Evolutionary conservation across 2,888 invertebrate genomes (phyloP), one percentile per base, ranked within the genome.

Genomic region (Rambutsinella grinnellia): DNA sequence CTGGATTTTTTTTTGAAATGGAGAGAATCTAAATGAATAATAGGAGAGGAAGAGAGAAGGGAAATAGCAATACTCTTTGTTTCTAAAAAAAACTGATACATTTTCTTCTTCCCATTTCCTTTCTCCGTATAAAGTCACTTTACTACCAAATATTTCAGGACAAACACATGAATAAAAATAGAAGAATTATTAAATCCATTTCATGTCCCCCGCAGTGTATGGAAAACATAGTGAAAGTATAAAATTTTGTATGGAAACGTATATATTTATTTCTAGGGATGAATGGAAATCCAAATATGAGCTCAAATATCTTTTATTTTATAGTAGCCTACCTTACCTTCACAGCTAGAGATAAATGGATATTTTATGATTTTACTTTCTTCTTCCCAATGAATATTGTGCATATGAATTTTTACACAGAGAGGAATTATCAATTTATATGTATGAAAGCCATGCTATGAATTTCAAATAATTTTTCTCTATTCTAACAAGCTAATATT

Each of bases 181-280:
- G 53, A 56, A 63, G 65, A 63, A 76, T 76, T 76, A 76, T 76
- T 76, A 69, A 76, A 76, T 76, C 69, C 60, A 76, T 76, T 63
- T 69, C 69, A 58, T 63, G 76, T 69, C 58, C 69, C 76, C 75
- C 62, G 75, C 75, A 75, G 75, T 74, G 58, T 28, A 60, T 19
- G 21, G 72, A 57, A 72, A 72, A 66, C 72, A 72, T 60, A 53
- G 61, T 46, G 67, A 61, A 68, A 75, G 62, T 23, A 56, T 26
- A 51, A 28, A n/a, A n/a, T n/a, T n/a, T 47, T 51, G 23, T 57
- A 71, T 19, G 26, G 13, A 47, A 23, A 46, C 68, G 63, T 57
- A 51, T 13, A 53, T 36, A 61, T 26, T 46, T 61, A 17, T 58
- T 54, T 28, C 53, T 61, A 66, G 72, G 26, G 53, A 24, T 66